Evolutionary conservation across 2,888 invertebrate species (phyloP).

Genomic region (Micropterix aruncella): DNA sequence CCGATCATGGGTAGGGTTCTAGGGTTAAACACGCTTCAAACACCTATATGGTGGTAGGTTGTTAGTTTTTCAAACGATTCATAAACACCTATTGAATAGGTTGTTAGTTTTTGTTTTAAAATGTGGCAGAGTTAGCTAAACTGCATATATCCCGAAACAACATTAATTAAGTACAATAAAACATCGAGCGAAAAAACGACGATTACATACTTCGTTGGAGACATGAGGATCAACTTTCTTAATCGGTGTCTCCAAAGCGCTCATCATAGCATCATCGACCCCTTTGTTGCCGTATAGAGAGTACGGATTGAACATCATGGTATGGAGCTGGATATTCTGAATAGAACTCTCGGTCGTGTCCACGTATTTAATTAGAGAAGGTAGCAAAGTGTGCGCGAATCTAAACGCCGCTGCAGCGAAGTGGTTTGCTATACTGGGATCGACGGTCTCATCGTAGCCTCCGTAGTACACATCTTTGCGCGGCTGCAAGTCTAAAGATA

Average conservation of each 20-base stretch:
- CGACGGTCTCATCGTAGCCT: constrained; percentile 47
- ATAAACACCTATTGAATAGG: no score
- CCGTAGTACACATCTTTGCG: constrained; percentile 30
- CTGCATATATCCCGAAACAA: no score
- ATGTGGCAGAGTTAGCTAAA: no score
- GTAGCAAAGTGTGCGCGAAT: constrained; percentile 78
- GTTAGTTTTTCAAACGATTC: no score
- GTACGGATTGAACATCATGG: constrained; percentile 72
- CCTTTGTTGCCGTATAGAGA: constrained; percentile 46
- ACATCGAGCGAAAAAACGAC: neutral
- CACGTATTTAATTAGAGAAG: constrained; percentile 60
- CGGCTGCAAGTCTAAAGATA: constrained; percentile 37
- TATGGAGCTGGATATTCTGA: constrained; percentile 57
- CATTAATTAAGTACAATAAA: constrained; percentile 1
- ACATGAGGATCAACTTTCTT: constrained; percentile 47
- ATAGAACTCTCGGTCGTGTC: constrained; percentile 36
- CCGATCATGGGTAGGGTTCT: no score
- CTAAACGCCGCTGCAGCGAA: constrained; percentile 78
- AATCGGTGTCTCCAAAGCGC: constrained; percentile 52
- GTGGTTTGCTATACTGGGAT: constrained; percentile 69
- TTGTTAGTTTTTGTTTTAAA: no score
- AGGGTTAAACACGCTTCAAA: no score
- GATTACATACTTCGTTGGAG: constrained; percentile 36
- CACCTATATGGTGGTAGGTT: no score
- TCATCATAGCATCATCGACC: constrained; percentile 46